Evolutionary conservation across 2,888 invertebrate species (phyloP).

Genomic region (Ryuthela nishihirai): DNA sequence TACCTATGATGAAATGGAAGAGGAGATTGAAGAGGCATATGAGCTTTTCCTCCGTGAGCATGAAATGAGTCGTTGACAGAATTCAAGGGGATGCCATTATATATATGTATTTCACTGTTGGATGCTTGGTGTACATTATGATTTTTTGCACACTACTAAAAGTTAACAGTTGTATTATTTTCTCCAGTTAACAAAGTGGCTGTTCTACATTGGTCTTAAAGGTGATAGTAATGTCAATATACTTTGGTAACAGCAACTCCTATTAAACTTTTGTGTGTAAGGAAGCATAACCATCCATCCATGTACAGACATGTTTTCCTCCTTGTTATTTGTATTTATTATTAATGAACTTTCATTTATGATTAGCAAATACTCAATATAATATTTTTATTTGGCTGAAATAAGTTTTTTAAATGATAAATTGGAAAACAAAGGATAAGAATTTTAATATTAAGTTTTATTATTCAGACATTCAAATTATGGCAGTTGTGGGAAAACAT

Average conservation of each 20-base stretch:
- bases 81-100: too few relatives aligned
- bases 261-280: constrained; percentile 19
- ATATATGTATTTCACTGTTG: constrained; percentile 9
- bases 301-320: constrained; percentile 21
- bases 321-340: constrained; percentile 8
- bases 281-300: constrained; percentile 31
- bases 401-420: too few relatives aligned
- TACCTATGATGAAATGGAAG: constrained; percentile 55
- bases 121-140: constrained; percentile 32
- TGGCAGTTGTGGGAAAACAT: too few relatives aligned
- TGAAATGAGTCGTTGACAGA: constrained; percentile 31
- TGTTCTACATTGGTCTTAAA: constrained; percentile 20
- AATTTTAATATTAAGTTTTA: too few relatives aligned
- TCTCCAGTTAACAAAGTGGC: constrained; percentile 14
- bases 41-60: constrained; percentile 54
- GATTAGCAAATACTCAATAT: too few relatives aligned
- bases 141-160: constrained; percentile 29
- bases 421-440: too few relatives aligned
- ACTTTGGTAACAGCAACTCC: constrained; percentile 2
- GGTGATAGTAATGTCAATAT: constrained; percentile 12
- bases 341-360: too few relatives aligned
- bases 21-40: constrained; percentile 60
- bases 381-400: too few relatives aligned
- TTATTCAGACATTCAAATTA: too few relatives aligned
- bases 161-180: constrained; percentile 18